These are phyloP conservation scores for Chrysotoxum bicinctum DNA, from an alignment of 2,888 invertebrate species.

Conservation along the genomic window DNA sequence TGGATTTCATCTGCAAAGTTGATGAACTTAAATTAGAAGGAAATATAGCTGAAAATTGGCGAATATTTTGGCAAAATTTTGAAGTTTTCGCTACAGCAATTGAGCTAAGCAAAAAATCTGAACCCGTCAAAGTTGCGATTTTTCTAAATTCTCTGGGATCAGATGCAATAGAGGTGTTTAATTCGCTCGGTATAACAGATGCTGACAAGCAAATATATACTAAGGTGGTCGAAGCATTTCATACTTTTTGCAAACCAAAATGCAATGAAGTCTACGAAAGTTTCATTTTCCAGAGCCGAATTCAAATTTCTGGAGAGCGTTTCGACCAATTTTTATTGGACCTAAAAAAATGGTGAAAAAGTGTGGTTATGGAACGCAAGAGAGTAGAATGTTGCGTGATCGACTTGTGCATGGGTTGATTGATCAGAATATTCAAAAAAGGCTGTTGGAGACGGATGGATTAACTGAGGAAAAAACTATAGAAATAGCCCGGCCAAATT, in stretches of 20 bases:
- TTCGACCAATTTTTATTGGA: neutral
- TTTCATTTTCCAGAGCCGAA: constrained; percentile 2
- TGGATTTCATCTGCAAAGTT: neutral
- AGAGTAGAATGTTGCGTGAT: neutral
- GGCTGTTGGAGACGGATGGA: neutral
- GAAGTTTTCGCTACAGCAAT: neutral
- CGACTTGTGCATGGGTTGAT: neutral
- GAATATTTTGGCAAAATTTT: neutral
- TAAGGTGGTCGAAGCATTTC: constrained; percentile 2
- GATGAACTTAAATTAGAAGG: neutral
- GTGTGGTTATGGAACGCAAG: neutral
- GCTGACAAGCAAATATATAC: neutral
- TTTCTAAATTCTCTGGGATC: neutral
- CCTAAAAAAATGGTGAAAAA: neutral
- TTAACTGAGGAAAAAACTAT: neutral
- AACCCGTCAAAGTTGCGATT: neutral
- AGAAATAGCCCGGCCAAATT: too few relatives aligned
- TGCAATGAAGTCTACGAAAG: neutral
- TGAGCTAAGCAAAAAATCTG: neutral
- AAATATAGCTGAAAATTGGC: neutral
- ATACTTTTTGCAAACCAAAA: constrained; percentile 6
- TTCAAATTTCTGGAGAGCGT: neutral
- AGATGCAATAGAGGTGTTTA: neutral
- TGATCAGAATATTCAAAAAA: neutral
- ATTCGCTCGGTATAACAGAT: neutral